These are phyloP conservation scores for Cyprinodon tularosa DNA, from an alignment of 2,113 vertebrate genomes.

Conservation along the genomic window DNA sequence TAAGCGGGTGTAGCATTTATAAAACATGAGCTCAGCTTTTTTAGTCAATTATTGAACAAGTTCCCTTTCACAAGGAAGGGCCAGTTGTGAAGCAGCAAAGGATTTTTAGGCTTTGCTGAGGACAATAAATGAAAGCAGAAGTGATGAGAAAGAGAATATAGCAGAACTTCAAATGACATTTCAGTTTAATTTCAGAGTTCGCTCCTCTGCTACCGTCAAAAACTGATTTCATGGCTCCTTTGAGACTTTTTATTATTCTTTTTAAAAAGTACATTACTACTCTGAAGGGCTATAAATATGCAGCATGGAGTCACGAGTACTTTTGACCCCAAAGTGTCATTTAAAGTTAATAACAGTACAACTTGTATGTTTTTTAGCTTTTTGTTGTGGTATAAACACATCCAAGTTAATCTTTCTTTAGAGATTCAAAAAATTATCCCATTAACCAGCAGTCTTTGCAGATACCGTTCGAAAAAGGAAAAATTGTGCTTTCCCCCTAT, in stretches of 20 bases:
- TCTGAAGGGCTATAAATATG: constrained; percentile 29
- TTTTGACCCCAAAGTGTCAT: constrained; percentile 25
- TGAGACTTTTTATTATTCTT: constrained; percentile 1
- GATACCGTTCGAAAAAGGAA: neutral
- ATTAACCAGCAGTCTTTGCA: neutral
- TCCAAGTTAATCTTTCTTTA: too few species aligned
- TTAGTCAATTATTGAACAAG: constrained; percentile 68
- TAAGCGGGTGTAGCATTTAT: constrained; percentile 54
- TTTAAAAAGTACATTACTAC: constrained; percentile 8
- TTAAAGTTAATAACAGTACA: constrained; percentile 10
- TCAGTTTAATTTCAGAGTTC: constrained; percentile 17
- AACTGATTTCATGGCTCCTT: constrained; percentile 5
- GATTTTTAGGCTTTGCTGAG: constrained; percentile 33
- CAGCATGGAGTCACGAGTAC: constrained; percentile 17
- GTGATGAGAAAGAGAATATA: constrained; percentile 18
- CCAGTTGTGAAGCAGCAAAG: constrained; percentile 36
- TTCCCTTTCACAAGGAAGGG: constrained; percentile 47
- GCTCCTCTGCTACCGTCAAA: constrained; percentile 7
- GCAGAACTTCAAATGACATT: constrained; percentile 15
- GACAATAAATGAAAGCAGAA: constrained; percentile 41
- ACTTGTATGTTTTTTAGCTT: neutral
- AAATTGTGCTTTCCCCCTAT: neutral
- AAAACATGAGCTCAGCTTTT: constrained; percentile 73
- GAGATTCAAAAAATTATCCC: neutral
- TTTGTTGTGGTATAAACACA: neutral